Conservation (phyloP, 2,113 vertebrate species). For the Danio rerio region GRCz12tu NC_133180.1:21376501-21377000, state of each 20-base stretch:
- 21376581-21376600: too few species aligned
- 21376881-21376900: conserved; percentile 94
- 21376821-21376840: conserved; percentile 87
- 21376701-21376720: conserved; percentile 61
- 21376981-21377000: background rate
- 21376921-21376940: background rate
- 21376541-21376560: too few species aligned
- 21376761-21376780: conserved; percentile 90
- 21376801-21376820: conserved; percentile 97
- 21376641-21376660: too few species aligned
- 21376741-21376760: conserved; percentile 94
- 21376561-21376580: too few species aligned
- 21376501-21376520: too few species aligned
- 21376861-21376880: conserved; percentile 97
- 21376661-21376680: too few species aligned
- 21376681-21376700: background rate
- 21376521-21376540: too few species aligned
- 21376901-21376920: conserved; percentile 85
- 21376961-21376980: background rate
- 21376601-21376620: too few species aligned
- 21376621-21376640: too few species aligned
- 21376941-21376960: background rate
- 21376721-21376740: conserved; percentile 91
- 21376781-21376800: conserved; percentile 85
- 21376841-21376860: conserved; percentile 90